These are phyloP conservation scores for Holothuria scabra DNA, from an alignment of 53 echinoderm and acorn worm species.

Conservation along the genomic window DNA sequence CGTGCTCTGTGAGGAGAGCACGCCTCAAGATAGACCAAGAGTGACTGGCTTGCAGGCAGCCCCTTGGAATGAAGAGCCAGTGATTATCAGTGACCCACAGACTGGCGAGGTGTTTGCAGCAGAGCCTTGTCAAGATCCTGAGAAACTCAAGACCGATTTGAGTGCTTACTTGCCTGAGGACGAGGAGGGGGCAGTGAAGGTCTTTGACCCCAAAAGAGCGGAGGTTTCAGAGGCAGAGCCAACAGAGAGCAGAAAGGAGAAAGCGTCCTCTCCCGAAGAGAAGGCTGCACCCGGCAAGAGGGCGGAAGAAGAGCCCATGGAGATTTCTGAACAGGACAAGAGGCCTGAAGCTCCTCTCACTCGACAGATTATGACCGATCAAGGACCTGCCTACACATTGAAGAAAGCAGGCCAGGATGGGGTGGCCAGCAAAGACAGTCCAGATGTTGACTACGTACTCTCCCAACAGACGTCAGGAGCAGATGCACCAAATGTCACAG, in stretches of 20 bases:
- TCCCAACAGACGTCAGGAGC: slow-evolving; percentile 7
- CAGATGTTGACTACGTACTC: slow-evolving; percentile 54
- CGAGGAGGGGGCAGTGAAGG: slow-evolving; percentile 60
- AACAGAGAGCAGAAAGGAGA: slow-evolving; percentile 42
- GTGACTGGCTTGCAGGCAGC: slow-evolving; percentile 49
- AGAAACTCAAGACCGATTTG: slow-evolving; percentile 59
- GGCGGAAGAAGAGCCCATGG: slow-evolving; percentile 5
- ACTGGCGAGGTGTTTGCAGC: slow-evolving; percentile 62
- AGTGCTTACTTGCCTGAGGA: slow-evolving; percentile 61
- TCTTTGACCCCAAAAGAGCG: slow-evolving; percentile 66
- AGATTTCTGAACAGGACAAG: slow-evolving; percentile 27
- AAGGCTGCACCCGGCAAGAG: slow-evolving; percentile 9
- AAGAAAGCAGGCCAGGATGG: slow-evolving; percentile 60
- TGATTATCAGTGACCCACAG: slow-evolving; percentile 48
- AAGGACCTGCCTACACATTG: slow-evolving; percentile 82
- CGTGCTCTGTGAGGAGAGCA: slow-evolving; percentile 33
- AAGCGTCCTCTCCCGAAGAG: slow-evolving; percentile 31
- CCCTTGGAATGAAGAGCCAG: slow-evolving; percentile 48
- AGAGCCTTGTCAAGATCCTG: slow-evolving; percentile 53
- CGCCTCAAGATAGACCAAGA: slow-evolving; percentile 18
- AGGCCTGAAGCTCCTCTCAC: slow-evolving; percentile 44
- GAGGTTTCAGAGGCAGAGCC: slow-evolving; percentile 34
- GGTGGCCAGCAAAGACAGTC: slow-evolving; percentile 47
- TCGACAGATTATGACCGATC: slow-evolving; percentile 74
- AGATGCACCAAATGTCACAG: slow-evolving; percentile 48